Evolutionary conservation across 53 echinoderm and acorn worm genomes (phyloP).

Genomic region (Paelopatides confundens): DNA sequence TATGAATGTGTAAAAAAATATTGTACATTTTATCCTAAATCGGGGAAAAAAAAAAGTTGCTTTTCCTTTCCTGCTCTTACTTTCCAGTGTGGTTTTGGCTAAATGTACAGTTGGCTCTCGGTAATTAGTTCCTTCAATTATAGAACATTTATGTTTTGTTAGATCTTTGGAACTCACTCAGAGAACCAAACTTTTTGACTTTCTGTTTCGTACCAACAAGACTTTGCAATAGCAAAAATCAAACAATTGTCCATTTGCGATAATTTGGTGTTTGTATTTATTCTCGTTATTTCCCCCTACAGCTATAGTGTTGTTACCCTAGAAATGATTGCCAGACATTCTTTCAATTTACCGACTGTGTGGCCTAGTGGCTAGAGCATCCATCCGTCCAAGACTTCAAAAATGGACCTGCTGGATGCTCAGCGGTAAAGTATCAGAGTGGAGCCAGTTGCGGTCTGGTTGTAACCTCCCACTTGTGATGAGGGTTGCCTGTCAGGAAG

Average conservation of each 20-base stretch:
- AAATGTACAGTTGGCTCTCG: not conserved
- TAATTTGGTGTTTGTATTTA: not conserved
- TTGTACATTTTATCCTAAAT: slow-evolving; percentile 23
- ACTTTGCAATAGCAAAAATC: slow-evolving; percentile 23
- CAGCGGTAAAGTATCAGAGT: too few species aligned
- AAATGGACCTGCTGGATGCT: too few species aligned
- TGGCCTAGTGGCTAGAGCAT: too few species aligned
- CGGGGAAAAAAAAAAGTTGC: not conserved
- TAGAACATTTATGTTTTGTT: not conserved
- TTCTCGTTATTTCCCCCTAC: too few species aligned
- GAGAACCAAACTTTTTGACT: slow-evolving; percentile 19
- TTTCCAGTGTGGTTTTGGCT: not conserved
- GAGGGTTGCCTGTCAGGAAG: too few species aligned
- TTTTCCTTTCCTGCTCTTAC: not conserved
- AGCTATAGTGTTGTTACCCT: too few species aligned
- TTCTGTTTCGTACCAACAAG: slow-evolving; percentile 45
- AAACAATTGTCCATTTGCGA: not conserved
- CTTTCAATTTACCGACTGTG: too few species aligned
- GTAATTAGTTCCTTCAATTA: not conserved
- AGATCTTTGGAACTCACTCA: slow-evolving; percentile 34
- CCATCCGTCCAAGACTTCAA: too few species aligned
- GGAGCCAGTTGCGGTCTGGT: too few species aligned
- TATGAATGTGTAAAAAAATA: slow-evolving; percentile 21
- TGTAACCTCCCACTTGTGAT: too few species aligned
- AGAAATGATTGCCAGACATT: too few species aligned